phyloP scores from a whole-genome alignment of 2,888 invertebrate genomes.

The Exephanes ischioxanthus region DNA sequence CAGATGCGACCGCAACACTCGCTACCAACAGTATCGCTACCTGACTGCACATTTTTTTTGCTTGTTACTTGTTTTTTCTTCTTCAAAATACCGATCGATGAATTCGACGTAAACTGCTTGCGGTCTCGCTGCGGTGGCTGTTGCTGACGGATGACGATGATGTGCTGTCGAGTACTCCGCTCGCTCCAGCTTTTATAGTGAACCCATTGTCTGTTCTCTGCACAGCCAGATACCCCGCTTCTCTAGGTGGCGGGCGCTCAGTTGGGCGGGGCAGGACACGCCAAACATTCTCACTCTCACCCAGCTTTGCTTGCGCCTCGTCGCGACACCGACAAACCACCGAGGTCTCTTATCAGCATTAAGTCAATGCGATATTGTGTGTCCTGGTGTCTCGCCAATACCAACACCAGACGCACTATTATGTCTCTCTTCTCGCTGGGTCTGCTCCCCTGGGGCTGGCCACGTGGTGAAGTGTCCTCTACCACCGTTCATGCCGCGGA shows the following conservation, averaged over 20 bases:
- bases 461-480: constrained; percentile 1
- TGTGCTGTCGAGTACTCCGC: constrained; percentile 74
- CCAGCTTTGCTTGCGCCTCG: constrained; percentile 52
- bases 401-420: constrained; percentile 58
- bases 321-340: constrained; percentile 59
- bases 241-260: constrained; percentile 71
- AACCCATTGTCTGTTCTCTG: constrained; percentile 68
- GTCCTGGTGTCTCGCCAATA: constrained; percentile 70
- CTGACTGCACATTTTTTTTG: constrained; percentile 75
- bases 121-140: constrained; percentile 43
- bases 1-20: constrained; percentile 76
- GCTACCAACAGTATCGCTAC: constrained; percentile 77
- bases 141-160: constrained; percentile 74
- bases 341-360: constrained; percentile 72
- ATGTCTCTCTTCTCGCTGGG: constrained; percentile 14
- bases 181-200: constrained; percentile 80
- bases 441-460: constrained; percentile 17
- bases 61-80: constrained; percentile 8
- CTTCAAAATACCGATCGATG: constrained; percentile 26
- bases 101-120: constrained; percentile 44
- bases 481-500: no score
- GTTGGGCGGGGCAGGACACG: constrained; percentile 82
- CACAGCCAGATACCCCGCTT: constrained; percentile 43
- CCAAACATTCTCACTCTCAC: constrained; percentile 79
- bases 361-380: constrained; percentile 67